Base-by-base conservation (phyloP, 2,888 invertebrate species). In the Heliconius hortense region DNA sequence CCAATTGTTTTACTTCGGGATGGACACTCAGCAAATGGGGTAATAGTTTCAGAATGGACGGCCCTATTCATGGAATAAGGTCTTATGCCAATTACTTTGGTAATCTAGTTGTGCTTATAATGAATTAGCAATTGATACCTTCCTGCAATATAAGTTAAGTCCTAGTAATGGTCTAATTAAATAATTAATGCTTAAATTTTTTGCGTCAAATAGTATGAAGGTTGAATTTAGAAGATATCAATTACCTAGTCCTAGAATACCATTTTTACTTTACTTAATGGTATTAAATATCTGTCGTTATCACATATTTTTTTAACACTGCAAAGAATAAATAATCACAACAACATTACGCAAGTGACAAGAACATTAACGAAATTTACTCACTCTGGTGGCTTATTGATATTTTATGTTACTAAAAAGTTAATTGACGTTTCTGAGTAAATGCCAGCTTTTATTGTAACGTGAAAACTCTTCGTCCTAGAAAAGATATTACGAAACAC, bases 41-140 rank as follows among this genome's bases (percentile, higher is more conserved):
- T 77, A 77, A 77, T 77, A 77, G 77, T 77, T 76, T 77, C 76
- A 31, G 56, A 69, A 69, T 69, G 69, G 56, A 69, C 56, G 31
- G 31, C 28, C 69, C 69, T 56, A 69, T 66, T 66, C 28, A 53
- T 21, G 18, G 68, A 60, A 60, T 69, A 60, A 59, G 71, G 60
- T 60, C 35, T 71, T 60, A 60, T 26, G 35, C 39, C 60, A 39
- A 70, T 70, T 70, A 70, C 48, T 53, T 39, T 26, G 43, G 11
- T 39, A 26, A 70, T 70, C 35, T 35, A 64, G n/a, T 64, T 64
- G n/a, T 64, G 63, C 35, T 35, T 35, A n/a, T 64, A 35, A 64
- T n/a, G 13, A 64, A 64, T 64, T 56, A 56, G 4, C 21, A 48
- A 21, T 48, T 48, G 1, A 7, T 48, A 18, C 7, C 7, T 7